Base-by-base conservation (phyloP, 2,113 vertebrate species). In the Scophthalmus maximus region DNA sequence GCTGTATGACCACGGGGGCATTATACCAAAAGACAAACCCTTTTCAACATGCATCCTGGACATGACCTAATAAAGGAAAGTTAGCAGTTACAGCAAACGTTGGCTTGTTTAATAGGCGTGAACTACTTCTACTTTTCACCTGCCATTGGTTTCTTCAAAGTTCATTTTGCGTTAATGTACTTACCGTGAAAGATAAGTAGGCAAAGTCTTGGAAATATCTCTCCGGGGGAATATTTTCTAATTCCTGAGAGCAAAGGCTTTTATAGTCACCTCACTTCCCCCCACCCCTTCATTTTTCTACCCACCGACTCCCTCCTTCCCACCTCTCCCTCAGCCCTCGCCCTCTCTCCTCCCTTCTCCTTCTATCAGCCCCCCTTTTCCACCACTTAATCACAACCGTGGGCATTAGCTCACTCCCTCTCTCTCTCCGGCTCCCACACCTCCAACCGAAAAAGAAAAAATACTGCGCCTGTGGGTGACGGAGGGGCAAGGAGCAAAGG, bases 361-460 rank as follows among this genome's bases (percentile, higher is more conserved):
- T 67, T 67, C 76, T 87, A 88, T 91, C 90, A 73, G 49, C 67
- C 83, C 76, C 66, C 59, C 82, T 59, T 88, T 87, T 79, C 87
- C 82, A 80, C 34, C 81, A 38, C 76, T 87, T 78, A 77, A 90
- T 89, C 81, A 77, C 53, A 56, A 78, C 76, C n/a, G 17, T 30
- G 56, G 68, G 66, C 79, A 92, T 92, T 91, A 92, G 87, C 84
- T 91, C 91, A 85, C 81, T 79, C 81, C 76, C 89, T 91, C 79
- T 22, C 53, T 30, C 26, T 53, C 26, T 53, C 14, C 22, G 18
- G 73, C 86, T 81, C 85, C 79, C 61, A 74, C 77, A 26, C 78
- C 62, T 62, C 68, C 49, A n/a, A 59, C 51, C 0, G 9, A 63
- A 53, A 74, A 60, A 65, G 55, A n/a, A n/a, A n/a, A n/a, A n/a